A percentile compares a stretch with the other conserved stretches of the same genome.
phyloP scores from a whole-genome alignment of 2,888 invertebrate genomes.

The Hyppa rectilinea region DNA sequence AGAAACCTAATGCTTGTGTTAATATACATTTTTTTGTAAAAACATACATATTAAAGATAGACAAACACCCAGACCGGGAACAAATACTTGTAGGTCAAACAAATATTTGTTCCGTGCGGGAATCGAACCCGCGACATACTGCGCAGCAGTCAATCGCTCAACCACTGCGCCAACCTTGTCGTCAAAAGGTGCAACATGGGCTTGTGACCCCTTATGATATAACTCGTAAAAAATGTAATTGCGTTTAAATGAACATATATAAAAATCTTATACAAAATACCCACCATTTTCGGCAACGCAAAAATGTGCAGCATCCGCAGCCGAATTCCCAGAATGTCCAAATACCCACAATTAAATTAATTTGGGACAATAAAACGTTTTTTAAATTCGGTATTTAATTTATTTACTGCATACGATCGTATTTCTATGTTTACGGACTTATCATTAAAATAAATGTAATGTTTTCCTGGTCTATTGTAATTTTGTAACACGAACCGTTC shows the following conservation, averaged over 20 bases:
- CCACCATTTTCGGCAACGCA: neutral
- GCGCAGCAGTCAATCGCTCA: too few species aligned
- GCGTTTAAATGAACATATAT: neutral
- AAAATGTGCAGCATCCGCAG: neutral
- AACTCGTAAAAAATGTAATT: neutral
- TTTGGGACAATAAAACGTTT: neutral
- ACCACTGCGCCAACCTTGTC: too few species aligned
- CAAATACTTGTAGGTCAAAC: too few species aligned
- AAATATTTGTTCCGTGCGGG: too few species aligned
- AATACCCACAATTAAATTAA: neutral
- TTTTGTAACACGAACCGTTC: neutral
- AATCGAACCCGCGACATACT: too few species aligned
- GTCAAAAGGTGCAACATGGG: too few species aligned
- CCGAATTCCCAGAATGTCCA: neutral
- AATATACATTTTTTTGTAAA: too few species aligned
- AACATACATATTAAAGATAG: too few species aligned
- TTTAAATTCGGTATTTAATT: neutral
- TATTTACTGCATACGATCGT: neutral
- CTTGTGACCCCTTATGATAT: too few species aligned
- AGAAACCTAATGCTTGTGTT: too few species aligned
- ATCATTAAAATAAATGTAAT: constrained; percentile 16
- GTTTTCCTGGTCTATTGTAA: neutral
- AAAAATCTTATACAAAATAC: neutral
- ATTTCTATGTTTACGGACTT: neutral
- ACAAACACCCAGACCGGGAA: too few species aligned